Evolutionary conservation across 1,140 invertebrate species (phyloP).

Genomic region (Papilio polytes): DNA sequence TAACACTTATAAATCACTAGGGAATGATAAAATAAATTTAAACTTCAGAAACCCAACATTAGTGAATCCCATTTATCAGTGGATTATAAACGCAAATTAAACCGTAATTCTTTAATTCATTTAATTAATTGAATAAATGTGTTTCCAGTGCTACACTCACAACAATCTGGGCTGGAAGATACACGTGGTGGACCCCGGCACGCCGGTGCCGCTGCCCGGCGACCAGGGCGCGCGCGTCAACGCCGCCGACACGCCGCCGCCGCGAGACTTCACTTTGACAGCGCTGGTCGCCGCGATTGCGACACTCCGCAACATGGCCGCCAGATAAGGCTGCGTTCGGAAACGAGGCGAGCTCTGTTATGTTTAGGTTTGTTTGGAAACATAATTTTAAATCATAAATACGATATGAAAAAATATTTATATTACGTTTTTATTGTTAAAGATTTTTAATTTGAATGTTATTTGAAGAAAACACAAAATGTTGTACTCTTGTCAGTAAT

Average conservation of each 20-base stretch:
- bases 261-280: slow-evolving; percentile 37
- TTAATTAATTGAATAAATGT: not conserved
- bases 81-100: too few relatives aligned
- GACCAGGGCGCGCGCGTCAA: slow-evolving; percentile 55
- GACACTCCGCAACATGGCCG: slow-evolving; percentile 48
- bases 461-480: not conserved
- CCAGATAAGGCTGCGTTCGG: slow-evolving; percentile 58
- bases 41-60: too few relatives aligned
- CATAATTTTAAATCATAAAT: not conserved
- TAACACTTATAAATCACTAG: too few relatives aligned
- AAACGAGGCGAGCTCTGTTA: slow-evolving; percentile 60
- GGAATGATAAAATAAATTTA: too few relatives aligned
- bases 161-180: slow-evolving; percentile 97
- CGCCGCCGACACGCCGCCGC: slow-evolving; percentile 33
- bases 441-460: not conserved
- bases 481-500: not conserved
- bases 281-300: slow-evolving; percentile 49
- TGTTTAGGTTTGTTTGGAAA: not conserved
- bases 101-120: not conserved
- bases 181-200: slow-evolving; percentile 90
- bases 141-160: slow-evolving; percentile 94
- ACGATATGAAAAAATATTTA: not conserved
- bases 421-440: not conserved
- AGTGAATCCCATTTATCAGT: too few relatives aligned
- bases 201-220: slow-evolving; percentile 60